Percentiles rank a stretch among this genome's conserved stretches.
These are phyloP conservation scores for Haemorhous mexicanus DNA, from an alignment of 2,113 vertebrate species.

Conservation along the genomic window DNA sequence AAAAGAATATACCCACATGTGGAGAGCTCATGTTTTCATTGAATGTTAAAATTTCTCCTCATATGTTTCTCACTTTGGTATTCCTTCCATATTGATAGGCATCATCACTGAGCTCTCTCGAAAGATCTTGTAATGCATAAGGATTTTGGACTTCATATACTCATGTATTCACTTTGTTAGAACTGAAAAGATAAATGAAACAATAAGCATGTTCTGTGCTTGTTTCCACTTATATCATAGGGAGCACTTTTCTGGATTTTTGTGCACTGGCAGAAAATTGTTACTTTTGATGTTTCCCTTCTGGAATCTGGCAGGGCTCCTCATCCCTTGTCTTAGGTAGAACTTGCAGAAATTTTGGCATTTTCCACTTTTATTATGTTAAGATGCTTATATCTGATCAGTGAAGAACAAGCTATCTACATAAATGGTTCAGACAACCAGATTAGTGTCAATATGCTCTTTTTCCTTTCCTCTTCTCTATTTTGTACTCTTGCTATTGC, in stretches of 20 bases:
- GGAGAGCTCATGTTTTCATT: neutral
- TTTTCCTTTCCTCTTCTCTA: neutral
- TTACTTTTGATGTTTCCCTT: neutral
- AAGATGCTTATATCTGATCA: neutral
- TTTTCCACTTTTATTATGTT: neutral
- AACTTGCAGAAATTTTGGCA: neutral
- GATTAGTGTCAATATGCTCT: accelerated
- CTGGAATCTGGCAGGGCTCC: neutral
- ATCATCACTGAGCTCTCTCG: neutral
- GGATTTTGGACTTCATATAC: neutral
- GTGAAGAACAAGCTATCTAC: neutral
- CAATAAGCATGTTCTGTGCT: neutral
- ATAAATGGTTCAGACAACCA: neutral
- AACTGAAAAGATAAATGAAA: neutral
- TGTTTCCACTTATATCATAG: neutral
- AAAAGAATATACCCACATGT: neutral
- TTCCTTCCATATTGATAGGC: neutral
- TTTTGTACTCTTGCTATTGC: neutral
- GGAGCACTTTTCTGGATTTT: neutral
- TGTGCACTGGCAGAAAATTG: neutral
- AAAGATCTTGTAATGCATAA: neutral
- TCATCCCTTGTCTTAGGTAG: neutral
- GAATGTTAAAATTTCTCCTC: neutral
- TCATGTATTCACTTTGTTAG: neutral
- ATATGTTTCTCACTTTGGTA: neutral